Conservation (phyloP, 2,113 vertebrate species). For the Phaetusa simplex region DNA sequence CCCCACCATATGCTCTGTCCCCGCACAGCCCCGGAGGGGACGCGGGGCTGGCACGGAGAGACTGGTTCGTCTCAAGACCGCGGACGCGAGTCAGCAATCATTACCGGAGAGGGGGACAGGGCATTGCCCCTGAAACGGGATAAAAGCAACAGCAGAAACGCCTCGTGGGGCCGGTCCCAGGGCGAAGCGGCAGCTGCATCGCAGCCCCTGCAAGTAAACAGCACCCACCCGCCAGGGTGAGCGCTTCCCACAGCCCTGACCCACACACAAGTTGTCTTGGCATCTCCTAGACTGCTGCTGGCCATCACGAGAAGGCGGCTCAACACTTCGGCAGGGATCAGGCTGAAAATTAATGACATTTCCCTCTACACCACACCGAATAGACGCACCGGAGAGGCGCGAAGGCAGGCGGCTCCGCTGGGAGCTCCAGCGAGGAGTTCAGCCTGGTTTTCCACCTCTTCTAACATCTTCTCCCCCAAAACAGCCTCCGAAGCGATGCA, state of each 20-base stretch:
- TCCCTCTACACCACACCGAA: background rate
- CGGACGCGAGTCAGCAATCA: background rate
- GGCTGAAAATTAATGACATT: background rate
- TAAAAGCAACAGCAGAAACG: background rate
- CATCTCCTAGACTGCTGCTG: background rate
- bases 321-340: background rate
- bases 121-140: background rate
- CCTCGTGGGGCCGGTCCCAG: fast-evolving
- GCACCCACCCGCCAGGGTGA: background rate
- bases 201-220: background rate
- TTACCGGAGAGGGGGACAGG: background rate
- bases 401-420: background rate
- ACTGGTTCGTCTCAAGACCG: background rate
- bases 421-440: background rate
- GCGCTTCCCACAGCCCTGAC: background rate
- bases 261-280: background rate
- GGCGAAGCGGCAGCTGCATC: background rate
- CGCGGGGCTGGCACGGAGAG: fast-evolving
- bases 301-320: background rate
- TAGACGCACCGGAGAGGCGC: fast-evolving
- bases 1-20: fast-evolving
- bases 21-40: fast-evolving
- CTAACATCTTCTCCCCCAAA: background rate
- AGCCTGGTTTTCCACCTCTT: background rate
- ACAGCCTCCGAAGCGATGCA: background rate